Evolutionary conservation across 1,140 invertebrate genomes (phyloP).

Genomic region (Drosophila willistoni): DNA sequence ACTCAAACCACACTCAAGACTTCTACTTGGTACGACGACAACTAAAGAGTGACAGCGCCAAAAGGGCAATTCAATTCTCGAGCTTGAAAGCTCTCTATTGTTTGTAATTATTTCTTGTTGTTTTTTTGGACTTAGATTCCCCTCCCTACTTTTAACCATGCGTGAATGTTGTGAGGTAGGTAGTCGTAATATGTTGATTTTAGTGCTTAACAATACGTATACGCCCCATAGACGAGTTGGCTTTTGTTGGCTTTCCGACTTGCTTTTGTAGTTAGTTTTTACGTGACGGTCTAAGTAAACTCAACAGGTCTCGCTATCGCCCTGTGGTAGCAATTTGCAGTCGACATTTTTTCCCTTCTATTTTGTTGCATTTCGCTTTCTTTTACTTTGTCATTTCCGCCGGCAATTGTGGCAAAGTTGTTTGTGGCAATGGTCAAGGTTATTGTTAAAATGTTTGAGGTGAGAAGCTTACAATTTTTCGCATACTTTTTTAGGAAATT

Average conservation of each 20-base stretch:
- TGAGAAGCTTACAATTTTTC: too few relatives aligned
- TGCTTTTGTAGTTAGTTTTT: conserved; percentile 51
- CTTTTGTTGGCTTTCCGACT: conserved; percentile 26
- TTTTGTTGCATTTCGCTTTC: conserved; percentile 21
- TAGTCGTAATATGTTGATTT: neutral
- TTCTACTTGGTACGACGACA: too few relatives aligned
- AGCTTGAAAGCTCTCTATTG: too few relatives aligned
- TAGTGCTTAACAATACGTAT: conserved; percentile 50
- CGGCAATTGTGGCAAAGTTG: too few relatives aligned
- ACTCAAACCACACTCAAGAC: too few relatives aligned
- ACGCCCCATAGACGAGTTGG: conserved; percentile 45
- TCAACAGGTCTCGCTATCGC: conserved; percentile 51
- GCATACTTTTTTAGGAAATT: too few relatives aligned
- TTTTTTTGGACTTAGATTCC: neutral
- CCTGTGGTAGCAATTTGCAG: conserved; percentile 8
- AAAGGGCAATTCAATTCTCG: neutral
- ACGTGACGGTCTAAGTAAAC: conserved; percentile 46
- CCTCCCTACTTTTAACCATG: neutral
- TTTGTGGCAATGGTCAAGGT: too few relatives aligned
- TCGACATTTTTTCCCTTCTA: neutral
- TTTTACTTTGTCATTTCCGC: neutral
- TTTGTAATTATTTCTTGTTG: too few relatives aligned
- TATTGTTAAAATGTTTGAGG: too few relatives aligned
- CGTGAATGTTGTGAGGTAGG: neutral
- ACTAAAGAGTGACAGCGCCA: conserved; percentile 78